These are phyloP conservation scores for Gibbula magus DNA, from an alignment of 2,888 invertebrate species.

Conservation along the genomic window DNA sequence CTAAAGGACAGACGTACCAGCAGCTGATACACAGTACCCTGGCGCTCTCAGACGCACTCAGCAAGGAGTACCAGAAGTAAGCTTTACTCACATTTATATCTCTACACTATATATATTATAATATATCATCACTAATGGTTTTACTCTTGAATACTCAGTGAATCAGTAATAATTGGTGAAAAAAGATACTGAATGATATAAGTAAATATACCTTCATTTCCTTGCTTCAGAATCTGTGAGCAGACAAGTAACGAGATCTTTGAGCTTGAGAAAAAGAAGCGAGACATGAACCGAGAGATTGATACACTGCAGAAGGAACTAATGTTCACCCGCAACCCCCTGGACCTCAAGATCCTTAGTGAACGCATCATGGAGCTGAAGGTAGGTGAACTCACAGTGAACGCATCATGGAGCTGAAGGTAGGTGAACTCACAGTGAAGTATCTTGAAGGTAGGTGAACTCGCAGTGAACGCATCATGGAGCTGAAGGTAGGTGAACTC, in stretches of 20 bases:
- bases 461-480: too few relatives aligned
- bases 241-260: constrained; percentile 65
- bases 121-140: too few relatives aligned
- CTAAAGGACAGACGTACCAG: constrained; percentile 64
- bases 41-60: constrained; percentile 59
- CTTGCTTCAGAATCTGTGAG: constrained; percentile 63
- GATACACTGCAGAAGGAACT: constrained; percentile 63
- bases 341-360: constrained; percentile 62
- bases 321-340: constrained; percentile 58
- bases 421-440: too few relatives aligned
- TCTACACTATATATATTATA: too few relatives aligned
- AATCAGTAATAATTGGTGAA: too few relatives aligned
- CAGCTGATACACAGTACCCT: constrained; percentile 62
- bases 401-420: too few relatives aligned
- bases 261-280: constrained; percentile 63
- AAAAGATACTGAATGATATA: too few relatives aligned
- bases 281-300: constrained; percentile 63
- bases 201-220: background rate
- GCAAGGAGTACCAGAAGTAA: constrained; percentile 66
- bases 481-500: too few relatives aligned
- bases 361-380: constrained; percentile 60
- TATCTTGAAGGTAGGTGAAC: too few relatives aligned
- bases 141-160: too few relatives aligned
- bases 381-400: constrained; percentile 41
- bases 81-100: background rate